Conservation (phyloP, 2,113 vertebrate genomes). For the Natator depressus region DNA sequence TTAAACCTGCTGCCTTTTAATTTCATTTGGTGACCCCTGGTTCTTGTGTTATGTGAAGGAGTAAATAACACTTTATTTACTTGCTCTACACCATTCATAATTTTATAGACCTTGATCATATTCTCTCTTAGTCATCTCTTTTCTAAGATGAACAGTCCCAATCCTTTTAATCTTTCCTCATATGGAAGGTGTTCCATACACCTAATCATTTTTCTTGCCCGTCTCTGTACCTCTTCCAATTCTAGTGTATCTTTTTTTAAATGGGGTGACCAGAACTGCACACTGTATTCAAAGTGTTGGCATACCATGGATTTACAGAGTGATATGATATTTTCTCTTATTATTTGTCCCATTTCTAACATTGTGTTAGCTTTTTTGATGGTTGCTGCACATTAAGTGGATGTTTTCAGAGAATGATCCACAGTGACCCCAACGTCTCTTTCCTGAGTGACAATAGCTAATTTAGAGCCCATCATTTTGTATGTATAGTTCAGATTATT, state of each 20-base stretch:
- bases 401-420: background rate
- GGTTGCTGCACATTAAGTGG: background rate
- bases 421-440: background rate
- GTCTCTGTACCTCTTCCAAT: background rate
- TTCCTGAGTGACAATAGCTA: background rate
- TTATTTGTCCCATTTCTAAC: background rate
- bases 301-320: background rate
- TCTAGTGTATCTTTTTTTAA: background rate
- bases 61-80: background rate
- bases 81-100: background rate
- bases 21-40: background rate
- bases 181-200: background rate
- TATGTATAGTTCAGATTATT: background rate
- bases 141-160: background rate
- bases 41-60: background rate
- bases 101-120: background rate
- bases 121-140: background rate
- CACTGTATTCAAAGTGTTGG: background rate
- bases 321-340: background rate
- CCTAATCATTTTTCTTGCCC: background rate
- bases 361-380: background rate
- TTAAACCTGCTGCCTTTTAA: background rate
- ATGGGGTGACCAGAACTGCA: background rate
- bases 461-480: background rate
- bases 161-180: background rate